phyloP scores from a whole-genome alignment of 2,888 invertebrate species.

The Campaea margaritaria region DNA sequence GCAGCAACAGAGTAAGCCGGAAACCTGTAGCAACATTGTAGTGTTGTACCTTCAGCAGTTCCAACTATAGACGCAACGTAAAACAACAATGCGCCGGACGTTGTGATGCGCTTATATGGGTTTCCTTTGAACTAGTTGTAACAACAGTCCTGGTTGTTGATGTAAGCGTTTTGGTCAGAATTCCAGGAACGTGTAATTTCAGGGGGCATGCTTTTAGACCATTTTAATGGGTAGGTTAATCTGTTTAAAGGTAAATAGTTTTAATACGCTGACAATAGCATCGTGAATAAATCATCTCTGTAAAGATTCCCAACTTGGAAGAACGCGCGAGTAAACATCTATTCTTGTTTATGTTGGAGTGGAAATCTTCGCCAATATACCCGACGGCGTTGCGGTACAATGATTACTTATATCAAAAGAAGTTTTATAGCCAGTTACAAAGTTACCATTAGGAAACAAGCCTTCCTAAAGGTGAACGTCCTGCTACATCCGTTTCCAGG shows the following conservation, averaged over 20 bases:
- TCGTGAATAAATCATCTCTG: too few species aligned
- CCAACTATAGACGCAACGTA: conserved; percentile 63
- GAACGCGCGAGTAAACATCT: too few species aligned
- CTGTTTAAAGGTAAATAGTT: too few species aligned
- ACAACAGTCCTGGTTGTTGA: conserved; percentile 61
- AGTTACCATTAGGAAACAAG: too few species aligned
- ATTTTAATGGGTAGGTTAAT: too few species aligned
- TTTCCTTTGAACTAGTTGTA: conserved; percentile 77
- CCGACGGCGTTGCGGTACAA: too few species aligned
- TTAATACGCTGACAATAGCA: not conserved
- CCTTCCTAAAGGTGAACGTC: conserved; percentile 24
- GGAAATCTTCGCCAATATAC: too few species aligned
- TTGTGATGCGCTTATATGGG: conserved; percentile 69
- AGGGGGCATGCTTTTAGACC: not conserved
- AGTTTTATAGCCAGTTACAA: too few species aligned
- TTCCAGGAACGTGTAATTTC: conserved; percentile 53
- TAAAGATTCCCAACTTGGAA: too few species aligned
- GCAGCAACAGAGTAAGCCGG: not conserved
- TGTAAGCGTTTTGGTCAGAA: conserved; percentile 50
- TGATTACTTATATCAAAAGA: too few species aligned
- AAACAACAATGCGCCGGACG: conserved; percentile 72
- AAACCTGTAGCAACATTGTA: conserved; percentile 14
- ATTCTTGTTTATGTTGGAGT: too few species aligned
- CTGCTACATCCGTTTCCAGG: conserved; percentile 28
- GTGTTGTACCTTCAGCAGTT: conserved; percentile 39